Conservation (phyloP, 2,113 vertebrate genomes). For the Notothenia coriiceps region DNA sequence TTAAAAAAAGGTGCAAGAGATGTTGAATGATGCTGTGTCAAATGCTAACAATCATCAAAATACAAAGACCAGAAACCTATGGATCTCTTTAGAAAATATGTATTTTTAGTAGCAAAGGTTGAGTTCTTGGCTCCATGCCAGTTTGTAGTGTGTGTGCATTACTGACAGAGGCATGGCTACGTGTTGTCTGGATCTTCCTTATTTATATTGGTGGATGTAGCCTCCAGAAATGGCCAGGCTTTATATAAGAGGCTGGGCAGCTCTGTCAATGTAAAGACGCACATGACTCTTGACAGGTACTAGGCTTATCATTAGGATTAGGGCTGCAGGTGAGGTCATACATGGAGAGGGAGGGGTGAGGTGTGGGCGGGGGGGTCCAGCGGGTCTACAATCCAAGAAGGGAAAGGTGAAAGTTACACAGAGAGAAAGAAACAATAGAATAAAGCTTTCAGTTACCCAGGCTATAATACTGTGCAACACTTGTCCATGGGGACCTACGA, state of each 20-base stretch:
- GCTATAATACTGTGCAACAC: neutral
- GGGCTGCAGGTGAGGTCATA: constrained; percentile 61
- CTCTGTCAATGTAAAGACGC: constrained; percentile 63
- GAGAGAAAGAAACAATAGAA: constrained; percentile 7
- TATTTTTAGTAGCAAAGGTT: neutral
- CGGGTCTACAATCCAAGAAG: neutral
- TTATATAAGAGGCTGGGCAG: constrained; percentile 61
- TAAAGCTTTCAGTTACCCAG: neutral
- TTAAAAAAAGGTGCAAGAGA: neutral
- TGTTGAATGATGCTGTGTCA: neutral
- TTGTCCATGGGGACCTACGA: neutral
- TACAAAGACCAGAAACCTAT: neutral
- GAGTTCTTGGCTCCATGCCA: neutral
- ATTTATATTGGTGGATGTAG: constrained; percentile 2
- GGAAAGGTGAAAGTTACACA: constrained; percentile 25
- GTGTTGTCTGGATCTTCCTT: constrained; percentile 9
- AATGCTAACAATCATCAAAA: no score
- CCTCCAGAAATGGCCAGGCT: constrained; percentile 49
- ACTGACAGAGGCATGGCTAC: neutral
- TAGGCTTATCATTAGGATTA: constrained; percentile 82
- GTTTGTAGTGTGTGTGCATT: neutral
- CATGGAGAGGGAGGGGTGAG: neutral
- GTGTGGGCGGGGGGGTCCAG: neutral
- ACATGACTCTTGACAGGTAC: constrained; percentile 81
- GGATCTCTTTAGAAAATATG: neutral